phyloP scores from a whole-genome alignment of 2,113 vertebrate genomes.

The Ginglymostoma cirratum region DNA sequence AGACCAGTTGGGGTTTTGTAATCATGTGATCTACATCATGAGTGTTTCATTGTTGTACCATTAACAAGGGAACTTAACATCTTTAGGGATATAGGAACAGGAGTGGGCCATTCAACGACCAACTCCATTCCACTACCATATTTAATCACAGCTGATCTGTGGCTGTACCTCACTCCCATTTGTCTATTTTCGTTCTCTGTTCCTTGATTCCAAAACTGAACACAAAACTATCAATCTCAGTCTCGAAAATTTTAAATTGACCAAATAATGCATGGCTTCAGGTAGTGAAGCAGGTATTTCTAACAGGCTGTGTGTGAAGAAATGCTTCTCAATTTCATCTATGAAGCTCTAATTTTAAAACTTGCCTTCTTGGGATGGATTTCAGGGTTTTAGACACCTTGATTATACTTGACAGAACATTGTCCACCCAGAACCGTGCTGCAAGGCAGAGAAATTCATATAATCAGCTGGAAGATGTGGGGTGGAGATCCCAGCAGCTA shows the following conservation, averaged over 20 bases:
- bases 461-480: too few relatives aligned
- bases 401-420: too few relatives aligned
- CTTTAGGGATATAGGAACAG: background rate
- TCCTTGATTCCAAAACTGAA: background rate
- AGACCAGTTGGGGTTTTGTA: background rate
- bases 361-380: too few relatives aligned
- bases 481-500: too few relatives aligned
- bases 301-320: background rate
- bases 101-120: background rate
- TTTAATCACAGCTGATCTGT: background rate
- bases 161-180: background rate
- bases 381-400: too few relatives aligned
- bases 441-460: too few relatives aligned
- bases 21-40: too few relatives aligned
- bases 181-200: background rate
- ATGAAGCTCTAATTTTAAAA: too few relatives aligned
- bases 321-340: too few relatives aligned
- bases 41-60: background rate
- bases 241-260: constrained; percentile 4
- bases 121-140: background rate
- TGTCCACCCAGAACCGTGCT: too few relatives aligned
- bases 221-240: background rate
- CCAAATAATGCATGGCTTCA: background rate
- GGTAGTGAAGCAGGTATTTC: background rate
- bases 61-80: background rate